A percentile compares a stretch with the other conserved stretches of the same genome.
These are phyloP conservation scores for Catocala sponsa DNA, from an alignment of 2,888 invertebrate species.

Conservation along the genomic window DNA sequence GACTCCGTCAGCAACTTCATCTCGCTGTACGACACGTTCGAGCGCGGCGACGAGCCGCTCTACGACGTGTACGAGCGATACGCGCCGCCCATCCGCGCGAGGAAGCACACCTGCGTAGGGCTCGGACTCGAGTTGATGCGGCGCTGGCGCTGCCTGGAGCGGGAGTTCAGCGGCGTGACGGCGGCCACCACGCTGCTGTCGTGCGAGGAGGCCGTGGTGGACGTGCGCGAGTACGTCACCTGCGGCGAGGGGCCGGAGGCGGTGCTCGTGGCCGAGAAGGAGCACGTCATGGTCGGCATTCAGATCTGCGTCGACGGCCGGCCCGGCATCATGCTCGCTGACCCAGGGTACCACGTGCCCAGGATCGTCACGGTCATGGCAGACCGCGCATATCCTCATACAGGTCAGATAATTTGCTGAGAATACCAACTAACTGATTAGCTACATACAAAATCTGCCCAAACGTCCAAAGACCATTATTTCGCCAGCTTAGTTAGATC, in stretches of 20 bases:
- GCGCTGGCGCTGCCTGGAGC: constrained; percentile 88
- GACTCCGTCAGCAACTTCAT: constrained; percentile 96
- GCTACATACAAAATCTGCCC: too few species aligned
- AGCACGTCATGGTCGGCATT: constrained; percentile 95
- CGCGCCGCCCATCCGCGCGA: constrained; percentile 92
- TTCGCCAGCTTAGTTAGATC: too few species aligned
- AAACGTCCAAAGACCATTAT: too few species aligned
- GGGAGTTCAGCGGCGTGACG: constrained; percentile 90
- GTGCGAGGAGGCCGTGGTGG: constrained; percentile 94
- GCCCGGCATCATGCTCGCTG: constrained; percentile 93
- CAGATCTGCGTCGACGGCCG: constrained; percentile 92
- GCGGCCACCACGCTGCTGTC: constrained; percentile 91
- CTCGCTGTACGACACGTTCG: constrained; percentile 89
- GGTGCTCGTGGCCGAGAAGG: constrained; percentile 93
- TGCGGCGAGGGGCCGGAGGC: constrained; percentile 87
- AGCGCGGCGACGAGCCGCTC: constrained; percentile 88
- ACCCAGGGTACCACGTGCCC: constrained; percentile 97
- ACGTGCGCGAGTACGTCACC: constrained; percentile 87
- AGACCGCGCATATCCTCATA: constrained; percentile 95
- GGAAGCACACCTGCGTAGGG: constrained; percentile 96
- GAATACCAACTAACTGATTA: too few species aligned
- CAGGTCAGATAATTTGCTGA: constrained; percentile 83
- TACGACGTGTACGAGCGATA: constrained; percentile 93
- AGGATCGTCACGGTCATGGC: constrained; percentile 95
- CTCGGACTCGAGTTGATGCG: constrained; percentile 92